A percentile compares a stretch with the other conserved stretches of the same genome.
Evolutionary conservation across 1,140 invertebrate species (phyloP).

Genomic region (Bombus pyrosoma): DNA sequence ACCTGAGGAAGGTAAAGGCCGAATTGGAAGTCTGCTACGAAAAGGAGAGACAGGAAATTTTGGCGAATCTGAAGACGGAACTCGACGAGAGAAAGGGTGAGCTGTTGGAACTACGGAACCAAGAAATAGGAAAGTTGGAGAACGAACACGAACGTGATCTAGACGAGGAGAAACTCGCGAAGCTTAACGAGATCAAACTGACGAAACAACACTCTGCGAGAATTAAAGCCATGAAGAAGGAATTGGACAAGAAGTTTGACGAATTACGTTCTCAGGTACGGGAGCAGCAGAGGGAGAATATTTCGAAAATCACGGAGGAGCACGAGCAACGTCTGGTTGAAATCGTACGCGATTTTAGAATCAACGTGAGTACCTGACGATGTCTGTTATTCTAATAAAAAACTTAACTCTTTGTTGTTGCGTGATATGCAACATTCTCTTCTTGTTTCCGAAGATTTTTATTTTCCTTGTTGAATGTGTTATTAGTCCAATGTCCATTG

Average conservation of each 20-base stretch:
- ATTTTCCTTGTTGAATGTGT: not conserved
- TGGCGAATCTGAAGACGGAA: slow-evolving; percentile 75
- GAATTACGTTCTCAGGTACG: slow-evolving; percentile 80
- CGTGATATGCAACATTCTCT: no score
- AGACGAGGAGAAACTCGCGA: slow-evolving; percentile 74
- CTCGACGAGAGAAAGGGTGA: slow-evolving; percentile 75
- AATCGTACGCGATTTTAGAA: slow-evolving; percentile 81
- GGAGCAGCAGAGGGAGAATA: slow-evolving; percentile 81
- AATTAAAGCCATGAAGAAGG: slow-evolving; percentile 74
- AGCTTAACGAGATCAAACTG: slow-evolving; percentile 73
- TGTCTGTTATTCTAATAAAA: slow-evolving; percentile 19
- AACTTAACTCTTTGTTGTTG: not conserved
- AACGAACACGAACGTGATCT: slow-evolving; percentile 74
- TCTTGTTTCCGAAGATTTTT: not conserved
- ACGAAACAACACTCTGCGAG: slow-evolving; percentile 72
- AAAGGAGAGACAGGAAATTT: slow-evolving; percentile 79
- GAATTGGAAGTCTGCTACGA: slow-evolving; percentile 80
- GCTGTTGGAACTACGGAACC: slow-evolving; percentile 75
- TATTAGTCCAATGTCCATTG: not conserved
- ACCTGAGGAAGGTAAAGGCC: slow-evolving; percentile 72
- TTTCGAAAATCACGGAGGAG: slow-evolving; percentile 84
- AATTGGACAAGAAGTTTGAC: slow-evolving; percentile 77
- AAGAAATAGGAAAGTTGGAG: slow-evolving; percentile 76
- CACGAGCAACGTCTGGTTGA: slow-evolving; percentile 83
- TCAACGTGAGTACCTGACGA: slow-evolving; percentile 77